Evolutionary conservation across 2,113 vertebrate species (phyloP), one percentile per base, ranked within the genome.

Genomic region (Quiscalus mexicanus): DNA sequence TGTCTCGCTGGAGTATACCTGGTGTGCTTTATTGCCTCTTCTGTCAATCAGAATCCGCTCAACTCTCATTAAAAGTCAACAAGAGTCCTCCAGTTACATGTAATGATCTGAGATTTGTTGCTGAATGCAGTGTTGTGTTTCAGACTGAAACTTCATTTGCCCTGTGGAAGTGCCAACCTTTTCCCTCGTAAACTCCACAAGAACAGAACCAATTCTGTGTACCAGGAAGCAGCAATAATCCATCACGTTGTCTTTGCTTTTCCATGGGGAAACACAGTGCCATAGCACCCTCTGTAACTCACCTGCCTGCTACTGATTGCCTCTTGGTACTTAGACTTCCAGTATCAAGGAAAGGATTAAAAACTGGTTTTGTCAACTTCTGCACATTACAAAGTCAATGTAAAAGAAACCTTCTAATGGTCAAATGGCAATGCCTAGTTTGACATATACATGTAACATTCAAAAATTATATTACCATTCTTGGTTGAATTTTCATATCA

Each of bases 151-250:
- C 12, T 67, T 90, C 25, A 25, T 64, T 83, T 84, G 27, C 25
- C 11, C 37, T 12, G 5, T 53, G 37, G 24, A 89, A 76, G 33
- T 79, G 45, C 17, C 31, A 62, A 44, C 3, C 7, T 30, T 62
- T 73, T 85, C 30, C 47, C 8, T 77, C 0, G 0, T 31, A 62
- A 22, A 11, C 13, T 35, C 30, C 18, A n/a, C 7, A 24, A 10
- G 27, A 74, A 23, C 21, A 35, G 63, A 69, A 68, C 24, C 18
- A 52, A 5, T 41, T 23, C 75, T 23, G 10, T 37, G 53, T 45
- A 28, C 14, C 24, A 23, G 41, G 31, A 87, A 86, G 63, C 25
- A 77, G 15, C 15, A 76, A 22, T 10, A 3, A 2, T 37, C 16
- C 69, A 39, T 10, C 1, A 0, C 9, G 2, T 18, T 73, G 5